Evolutionary conservation across 2,888 invertebrate genomes (phyloP).

Genomic region (Gari tellinella): DNA sequence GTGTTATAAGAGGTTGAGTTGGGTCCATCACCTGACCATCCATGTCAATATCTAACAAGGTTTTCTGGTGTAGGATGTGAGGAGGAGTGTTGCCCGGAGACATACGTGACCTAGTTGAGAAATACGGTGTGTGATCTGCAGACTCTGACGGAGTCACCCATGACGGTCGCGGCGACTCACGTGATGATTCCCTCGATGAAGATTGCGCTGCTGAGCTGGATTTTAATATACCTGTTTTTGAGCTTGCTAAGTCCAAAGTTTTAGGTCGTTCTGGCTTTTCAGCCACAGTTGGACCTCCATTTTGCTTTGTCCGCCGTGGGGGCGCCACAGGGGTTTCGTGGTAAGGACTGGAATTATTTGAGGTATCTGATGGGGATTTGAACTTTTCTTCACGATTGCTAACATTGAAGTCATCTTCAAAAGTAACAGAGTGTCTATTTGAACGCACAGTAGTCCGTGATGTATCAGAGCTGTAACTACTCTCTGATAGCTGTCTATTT

Average conservation of each 20-base stretch:
- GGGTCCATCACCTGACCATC: slow-evolving; percentile 82
- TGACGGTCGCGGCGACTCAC: slow-evolving; percentile 52
- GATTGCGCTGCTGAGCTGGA: slow-evolving; percentile 47
- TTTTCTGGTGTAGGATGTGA: slow-evolving; percentile 80
- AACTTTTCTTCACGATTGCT: slow-evolving; percentile 82
- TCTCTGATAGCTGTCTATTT: slow-evolving; percentile 79
- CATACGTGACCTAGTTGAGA: slow-evolving; percentile 88
- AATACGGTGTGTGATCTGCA: slow-evolving; percentile 93
- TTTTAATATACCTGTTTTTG: slow-evolving; percentile 60
- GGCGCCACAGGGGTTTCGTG: slow-evolving; percentile 66
- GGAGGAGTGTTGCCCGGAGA: slow-evolving; percentile 87
- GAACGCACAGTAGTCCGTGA: slow-evolving; percentile 69
- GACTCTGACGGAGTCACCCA: slow-evolving; percentile 62
- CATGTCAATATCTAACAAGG: slow-evolving; percentile 83
- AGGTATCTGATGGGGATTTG: slow-evolving; percentile 91
- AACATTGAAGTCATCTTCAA: slow-evolving; percentile 80
- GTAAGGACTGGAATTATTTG: slow-evolving; percentile 84
- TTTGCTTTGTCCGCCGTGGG: slow-evolving; percentile 61
- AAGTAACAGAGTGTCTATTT: slow-evolving; percentile 81
- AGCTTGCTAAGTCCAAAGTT: slow-evolving; percentile 85
- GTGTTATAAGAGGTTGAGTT: slow-evolving; percentile 76
- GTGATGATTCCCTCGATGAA: slow-evolving; percentile 39
- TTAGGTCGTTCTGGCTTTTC: slow-evolving; percentile 85
- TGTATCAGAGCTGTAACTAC: slow-evolving; percentile 78
- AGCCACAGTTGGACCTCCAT: slow-evolving; percentile 50